Conservation (phyloP, 2,888 invertebrate species). For the Subacronicta megacephala region DNA sequence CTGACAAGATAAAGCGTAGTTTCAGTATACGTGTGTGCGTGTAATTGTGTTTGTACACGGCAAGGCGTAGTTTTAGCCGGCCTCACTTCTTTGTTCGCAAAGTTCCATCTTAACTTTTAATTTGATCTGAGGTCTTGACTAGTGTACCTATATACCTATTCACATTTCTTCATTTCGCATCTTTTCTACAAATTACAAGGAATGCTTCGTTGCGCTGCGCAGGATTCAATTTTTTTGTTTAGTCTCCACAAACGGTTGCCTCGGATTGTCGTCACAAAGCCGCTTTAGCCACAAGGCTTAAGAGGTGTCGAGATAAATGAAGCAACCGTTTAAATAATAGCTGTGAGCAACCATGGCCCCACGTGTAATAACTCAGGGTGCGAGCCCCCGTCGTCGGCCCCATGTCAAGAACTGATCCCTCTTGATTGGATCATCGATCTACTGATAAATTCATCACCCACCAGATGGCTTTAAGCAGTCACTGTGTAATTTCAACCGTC, state of each 20-base stretch:
- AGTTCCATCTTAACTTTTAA: no score
- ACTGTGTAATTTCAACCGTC: conserved; percentile 41
- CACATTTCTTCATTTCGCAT: no score
- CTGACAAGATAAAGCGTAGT: no score
- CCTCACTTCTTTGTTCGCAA: no score
- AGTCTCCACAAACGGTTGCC: not conserved
- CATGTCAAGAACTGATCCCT: conserved; percentile 57
- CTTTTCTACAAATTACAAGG: no score
- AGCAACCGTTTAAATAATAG: conserved; percentile 42
- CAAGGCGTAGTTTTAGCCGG: no score
- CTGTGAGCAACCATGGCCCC: conserved; percentile 22
- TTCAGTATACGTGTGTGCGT: no score
- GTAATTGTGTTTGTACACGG: no score
- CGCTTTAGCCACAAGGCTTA: conserved; percentile 2
- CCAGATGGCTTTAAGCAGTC: conserved; percentile 35
- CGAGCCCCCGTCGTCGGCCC: conserved; percentile 52
- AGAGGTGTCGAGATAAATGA: conserved; percentile 31
- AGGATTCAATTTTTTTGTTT: no score
- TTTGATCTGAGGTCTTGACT: no score
- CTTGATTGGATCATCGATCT: conserved; percentile 60
- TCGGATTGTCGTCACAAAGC: conserved; percentile 7
- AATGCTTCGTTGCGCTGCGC: no score
- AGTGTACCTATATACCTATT: no score
- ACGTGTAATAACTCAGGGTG: conserved; percentile 54
- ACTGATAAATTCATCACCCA: conserved; percentile 55